A percentile compares a stretch with the other conserved stretches of the same genome.
phyloP scores from a whole-genome alignment of 2,888 invertebrate genomes.

The Laspeyria flexula region DNA sequence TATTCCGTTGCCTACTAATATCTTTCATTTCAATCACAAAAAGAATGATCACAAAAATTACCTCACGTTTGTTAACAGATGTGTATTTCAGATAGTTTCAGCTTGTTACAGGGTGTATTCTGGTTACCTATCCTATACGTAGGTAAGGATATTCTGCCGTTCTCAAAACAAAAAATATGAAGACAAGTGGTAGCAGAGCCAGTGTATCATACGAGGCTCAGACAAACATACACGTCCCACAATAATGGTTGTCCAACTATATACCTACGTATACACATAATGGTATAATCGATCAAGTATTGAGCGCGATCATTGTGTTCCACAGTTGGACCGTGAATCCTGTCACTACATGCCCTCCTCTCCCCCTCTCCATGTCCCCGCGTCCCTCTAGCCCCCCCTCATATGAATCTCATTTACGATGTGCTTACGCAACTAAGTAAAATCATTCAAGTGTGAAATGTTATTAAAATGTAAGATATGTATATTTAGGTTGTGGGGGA shows the following conservation, averaged over 20 bases:
- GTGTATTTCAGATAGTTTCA: too few species aligned
- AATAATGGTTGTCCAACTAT: slow-evolving; percentile 2
- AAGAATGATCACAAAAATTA: too few species aligned
- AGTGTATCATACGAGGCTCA: slow-evolving; percentile 4
- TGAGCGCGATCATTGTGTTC: slow-evolving; percentile 82
- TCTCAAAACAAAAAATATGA: background rate
- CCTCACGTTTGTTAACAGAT: too few species aligned
- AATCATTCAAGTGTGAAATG: slow-evolving; percentile 73
- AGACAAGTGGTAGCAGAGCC: background rate
- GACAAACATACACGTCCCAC: slow-evolving; percentile 2
- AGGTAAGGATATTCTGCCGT: background rate
- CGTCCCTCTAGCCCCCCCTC: slow-evolving; percentile 52
- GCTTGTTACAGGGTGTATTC: too few species aligned
- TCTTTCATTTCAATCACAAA: too few species aligned
- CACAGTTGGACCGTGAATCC: slow-evolving; percentile 84
- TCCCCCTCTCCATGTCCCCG: slow-evolving; percentile 34
- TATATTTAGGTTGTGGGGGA: slow-evolving; percentile 4
- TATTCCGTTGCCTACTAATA: too few species aligned
- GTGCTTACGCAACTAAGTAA: slow-evolving; percentile 82
- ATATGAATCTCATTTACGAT: slow-evolving; percentile 82
- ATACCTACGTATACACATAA: slow-evolving; percentile 61
- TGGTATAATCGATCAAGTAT: slow-evolving; percentile 84
- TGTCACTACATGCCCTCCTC: slow-evolving; percentile 72
- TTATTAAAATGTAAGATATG: slow-evolving; percentile 65
- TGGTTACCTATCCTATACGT: too few species aligned